A percentile compares a stretch with the other conserved stretches of the same genome.
phyloP scores from a whole-genome alignment of 2,888 invertebrate species.

The Taphrorychus bicolor region DNA sequence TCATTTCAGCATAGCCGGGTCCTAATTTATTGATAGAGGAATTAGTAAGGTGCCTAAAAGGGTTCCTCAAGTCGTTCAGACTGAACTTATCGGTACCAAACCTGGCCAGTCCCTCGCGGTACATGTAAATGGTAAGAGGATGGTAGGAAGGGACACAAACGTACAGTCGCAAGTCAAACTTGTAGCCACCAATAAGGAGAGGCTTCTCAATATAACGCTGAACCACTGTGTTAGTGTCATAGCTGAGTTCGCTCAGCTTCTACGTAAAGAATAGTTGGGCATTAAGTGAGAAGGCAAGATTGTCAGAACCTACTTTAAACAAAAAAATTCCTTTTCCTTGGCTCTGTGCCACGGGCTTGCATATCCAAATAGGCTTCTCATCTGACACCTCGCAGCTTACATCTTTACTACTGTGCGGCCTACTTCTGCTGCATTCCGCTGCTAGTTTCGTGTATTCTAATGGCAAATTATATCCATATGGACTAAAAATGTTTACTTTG shows the following conservation, averaged over 20 bases:
- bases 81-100: conserved; percentile 87
- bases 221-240: conserved; percentile 80
- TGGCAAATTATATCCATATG: conserved; percentile 81
- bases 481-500: conserved; percentile 63
- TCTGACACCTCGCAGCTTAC: conserved; percentile 59
- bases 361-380: conserved; percentile 76
- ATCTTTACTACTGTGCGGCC: conserved; percentile 55
- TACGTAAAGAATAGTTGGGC: conserved; percentile 51
- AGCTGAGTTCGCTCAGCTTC: conserved; percentile 79
- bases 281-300: not conserved
- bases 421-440: conserved; percentile 72
- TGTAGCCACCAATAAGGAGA: conserved; percentile 84
- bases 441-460: conserved; percentile 85
- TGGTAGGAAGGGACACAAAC: conserved; percentile 88
- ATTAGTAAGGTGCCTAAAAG: conserved; percentile 89
- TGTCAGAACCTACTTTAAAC: too few relatives aligned
- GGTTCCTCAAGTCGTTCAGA: conserved; percentile 81
- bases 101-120: conserved; percentile 83
- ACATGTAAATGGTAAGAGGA: conserved; percentile 87
- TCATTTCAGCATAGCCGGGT: conserved; percentile 81
- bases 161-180: conserved; percentile 90
- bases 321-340: conserved; percentile 85
- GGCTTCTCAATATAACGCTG: conserved; percentile 83
- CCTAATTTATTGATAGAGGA: conserved; percentile 90
- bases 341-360: conserved; percentile 86